Conservation (phyloP, 2,888 invertebrate species). For the Bombylius discolor region DNA sequence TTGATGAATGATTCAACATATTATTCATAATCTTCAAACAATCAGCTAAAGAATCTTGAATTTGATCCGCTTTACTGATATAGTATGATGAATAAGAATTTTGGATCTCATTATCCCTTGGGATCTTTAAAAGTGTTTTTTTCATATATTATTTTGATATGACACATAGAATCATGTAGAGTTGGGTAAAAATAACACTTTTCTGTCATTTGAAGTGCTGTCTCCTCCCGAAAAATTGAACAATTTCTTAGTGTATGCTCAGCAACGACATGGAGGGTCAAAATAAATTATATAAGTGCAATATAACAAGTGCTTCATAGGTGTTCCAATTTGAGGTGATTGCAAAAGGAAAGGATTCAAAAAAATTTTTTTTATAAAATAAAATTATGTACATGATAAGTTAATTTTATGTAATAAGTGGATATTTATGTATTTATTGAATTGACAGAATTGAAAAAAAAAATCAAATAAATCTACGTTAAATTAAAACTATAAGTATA, state of each 20-base stretch:
- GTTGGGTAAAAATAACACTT: background rate
- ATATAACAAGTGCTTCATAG: background rate
- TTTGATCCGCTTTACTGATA: background rate
- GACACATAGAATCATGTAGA: too few relatives aligned
- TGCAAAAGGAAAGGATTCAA: too few relatives aligned
- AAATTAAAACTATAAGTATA: too few relatives aligned
- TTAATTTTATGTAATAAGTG: too few relatives aligned
- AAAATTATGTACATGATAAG: too few relatives aligned
- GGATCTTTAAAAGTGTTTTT: background rate
- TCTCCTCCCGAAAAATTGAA: background rate
- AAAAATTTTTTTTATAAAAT: too few relatives aligned
- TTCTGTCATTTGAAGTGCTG: background rate
- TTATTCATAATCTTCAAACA: background rate
- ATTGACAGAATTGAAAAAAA: too few relatives aligned
- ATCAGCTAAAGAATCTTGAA: background rate
- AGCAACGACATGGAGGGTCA: background rate
- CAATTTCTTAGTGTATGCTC: background rate
- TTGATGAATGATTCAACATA: slow-evolving; percentile 7
- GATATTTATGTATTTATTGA: too few relatives aligned
- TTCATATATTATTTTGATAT: background rate
- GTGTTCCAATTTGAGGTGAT: background rate
- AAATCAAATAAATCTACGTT: too few relatives aligned
- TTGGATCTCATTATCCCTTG: background rate
- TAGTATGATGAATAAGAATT: background rate
- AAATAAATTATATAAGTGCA: background rate